Base-by-base conservation (phyloP, 2,113 vertebrate species). In the Tetrax tetrax region DNA sequence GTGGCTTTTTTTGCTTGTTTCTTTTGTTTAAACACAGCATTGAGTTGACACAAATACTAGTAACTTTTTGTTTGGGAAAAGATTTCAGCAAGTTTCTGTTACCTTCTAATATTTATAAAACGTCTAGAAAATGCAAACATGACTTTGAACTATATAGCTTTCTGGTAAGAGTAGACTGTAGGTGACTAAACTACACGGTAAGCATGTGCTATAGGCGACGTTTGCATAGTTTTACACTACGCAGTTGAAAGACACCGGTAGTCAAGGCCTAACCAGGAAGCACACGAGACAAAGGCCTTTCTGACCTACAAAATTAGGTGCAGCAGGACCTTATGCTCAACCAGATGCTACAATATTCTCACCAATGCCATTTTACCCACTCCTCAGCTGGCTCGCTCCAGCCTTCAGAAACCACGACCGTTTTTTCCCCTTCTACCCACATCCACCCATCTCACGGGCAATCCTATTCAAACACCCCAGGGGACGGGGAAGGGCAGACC, bases 311-410 rank as follows among this genome's bases (percentile, higher is more conserved):
- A 93, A 93, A 70, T 22, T 1, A 72, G 7, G 28, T 37, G 10
- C 48, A 54, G 35, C 78, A 91, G 12, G 53, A 50, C 10, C 33
- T 78, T 9, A 48, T 4, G 9, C 17, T 93, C 38, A 66, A 23
- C 4, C 28, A 88, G 53, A 64, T 47, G 10, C 87, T 51, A 57
- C 5, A 63, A 51, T 81, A 51, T 51, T 74, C 25, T 37, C 51
- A 71, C 9, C 1, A 0, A 11, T 9, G 8, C 21, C 43, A 51
- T 38, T 61, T 48, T 43, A 16, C 10, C 10, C 0, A 0, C 28
- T 75, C 37, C 60, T 43, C 47, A 23, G 5, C 14, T 12, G 54
- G 41, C 33, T 86, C 50, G 65, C 4, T 37, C 35, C 6, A 12
- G 19, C 22, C 54, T 77, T 66, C 14, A 72, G 38, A 92, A 95